Percentiles rank a stretch among this genome's conserved stretches.
Conservation (phyloP, 2,113 vertebrate genomes). For the Notothenia coriiceps region DNA sequence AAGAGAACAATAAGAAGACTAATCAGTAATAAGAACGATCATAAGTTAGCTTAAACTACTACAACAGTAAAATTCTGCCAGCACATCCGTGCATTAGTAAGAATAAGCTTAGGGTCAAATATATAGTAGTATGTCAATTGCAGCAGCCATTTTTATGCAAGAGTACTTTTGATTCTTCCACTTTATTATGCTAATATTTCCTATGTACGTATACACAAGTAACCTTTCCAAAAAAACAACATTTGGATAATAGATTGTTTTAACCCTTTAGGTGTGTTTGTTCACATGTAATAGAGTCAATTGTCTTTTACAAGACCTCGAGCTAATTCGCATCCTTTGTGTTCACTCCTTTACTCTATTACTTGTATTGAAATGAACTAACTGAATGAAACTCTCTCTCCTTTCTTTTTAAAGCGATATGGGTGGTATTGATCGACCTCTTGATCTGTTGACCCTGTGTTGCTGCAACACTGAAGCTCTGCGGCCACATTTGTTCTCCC, state of each 20-base stretch:
- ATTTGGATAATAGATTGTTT: background rate
- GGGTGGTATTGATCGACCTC: slow-evolving; percentile 68
- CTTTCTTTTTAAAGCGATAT: slow-evolving; percentile 32
- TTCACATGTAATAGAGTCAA: background rate
- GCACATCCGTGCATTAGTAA: background rate
- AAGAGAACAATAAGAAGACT: background rate
- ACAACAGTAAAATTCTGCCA: background rate
- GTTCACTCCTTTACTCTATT: slow-evolving; percentile 15
- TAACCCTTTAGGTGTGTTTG: background rate
- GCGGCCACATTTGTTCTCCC: slow-evolving; percentile 26
- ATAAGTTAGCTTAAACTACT: background rate
- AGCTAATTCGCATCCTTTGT: background rate
- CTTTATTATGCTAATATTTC: background rate
- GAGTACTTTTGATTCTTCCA: background rate
- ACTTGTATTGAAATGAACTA: slow-evolving; percentile 9
- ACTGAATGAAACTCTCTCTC: slow-evolving; percentile 19
- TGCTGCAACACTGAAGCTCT: slow-evolving; percentile 42
- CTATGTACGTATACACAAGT: background rate
- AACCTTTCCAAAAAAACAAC: background rate
- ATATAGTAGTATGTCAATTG: background rate
- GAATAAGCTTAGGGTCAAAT: background rate
- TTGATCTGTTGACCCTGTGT: slow-evolving; percentile 54
- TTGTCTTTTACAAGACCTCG: slow-evolving; percentile 10
- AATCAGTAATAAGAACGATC: background rate
- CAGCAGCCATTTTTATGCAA: background rate